A percentile compares a stretch with the other conserved stretches of the same genome.
phyloP scores from a whole-genome alignment of 2,888 invertebrate species.

The Agonopterix heracliana region DNA sequence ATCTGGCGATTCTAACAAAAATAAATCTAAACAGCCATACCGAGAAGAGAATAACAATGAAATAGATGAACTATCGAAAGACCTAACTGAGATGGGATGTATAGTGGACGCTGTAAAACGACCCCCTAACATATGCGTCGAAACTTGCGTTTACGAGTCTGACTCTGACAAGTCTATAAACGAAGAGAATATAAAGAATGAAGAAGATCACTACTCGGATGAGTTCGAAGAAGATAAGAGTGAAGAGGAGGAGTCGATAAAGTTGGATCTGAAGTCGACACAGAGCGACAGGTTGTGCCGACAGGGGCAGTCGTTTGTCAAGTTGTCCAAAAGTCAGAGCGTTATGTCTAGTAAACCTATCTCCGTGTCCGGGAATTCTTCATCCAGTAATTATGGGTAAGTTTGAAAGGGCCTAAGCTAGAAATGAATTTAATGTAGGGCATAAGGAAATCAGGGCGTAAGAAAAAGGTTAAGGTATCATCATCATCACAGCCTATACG shows the following conservation, averaged over 20 bases:
- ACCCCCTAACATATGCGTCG: constrained; percentile 62
- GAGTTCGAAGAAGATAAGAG: constrained; percentile 66
- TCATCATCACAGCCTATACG: no score
- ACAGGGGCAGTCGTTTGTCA: constrained; percentile 31
- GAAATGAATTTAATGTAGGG: no score
- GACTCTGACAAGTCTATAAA: constrained; percentile 30
- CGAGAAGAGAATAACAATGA: constrained; percentile 71
- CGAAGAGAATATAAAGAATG: constrained; percentile 23
- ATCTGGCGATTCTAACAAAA: constrained; percentile 57
- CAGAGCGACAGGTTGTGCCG: constrained; percentile 24
- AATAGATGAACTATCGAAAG: constrained; percentile 59
- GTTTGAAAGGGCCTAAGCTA: constrained; percentile 8
- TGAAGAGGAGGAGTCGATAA: constrained; percentile 36
- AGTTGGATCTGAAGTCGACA: constrained; percentile 27
- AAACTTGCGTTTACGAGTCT: constrained; percentile 55
- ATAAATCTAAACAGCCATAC: constrained; percentile 47
- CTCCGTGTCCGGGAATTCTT: constrained; percentile 52
- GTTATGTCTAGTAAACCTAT: constrained; percentile 39
- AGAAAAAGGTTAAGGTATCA: no score
- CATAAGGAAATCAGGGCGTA: no score
- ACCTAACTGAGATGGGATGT: constrained; percentile 67
- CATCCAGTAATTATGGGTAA: constrained; percentile 46
- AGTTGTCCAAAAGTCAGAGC: constrained; percentile 52
- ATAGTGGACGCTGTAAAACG: constrained; percentile 59
- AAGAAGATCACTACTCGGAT: constrained; percentile 60